Percentiles rank a stretch among this genome's conserved stretches.
Conservation (phyloP, 2,113 vertebrate genomes). For the Marmota flaviventris region DNA sequence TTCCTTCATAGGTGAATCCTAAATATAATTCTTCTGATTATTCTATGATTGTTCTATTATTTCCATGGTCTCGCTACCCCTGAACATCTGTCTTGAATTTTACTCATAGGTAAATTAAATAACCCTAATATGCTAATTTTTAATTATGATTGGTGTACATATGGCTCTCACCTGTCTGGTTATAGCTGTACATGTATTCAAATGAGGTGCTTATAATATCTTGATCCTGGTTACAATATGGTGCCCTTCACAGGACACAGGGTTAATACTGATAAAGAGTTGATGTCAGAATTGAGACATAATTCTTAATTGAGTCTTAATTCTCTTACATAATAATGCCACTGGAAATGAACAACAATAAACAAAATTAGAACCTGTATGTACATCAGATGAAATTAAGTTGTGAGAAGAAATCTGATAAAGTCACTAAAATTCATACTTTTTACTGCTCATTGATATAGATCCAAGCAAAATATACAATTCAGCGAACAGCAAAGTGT, state of each 20-base stretch:
- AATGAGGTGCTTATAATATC: background rate
- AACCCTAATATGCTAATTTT: background rate
- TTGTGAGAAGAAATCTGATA: background rate
- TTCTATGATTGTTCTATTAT: background rate
- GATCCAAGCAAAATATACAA: background rate
- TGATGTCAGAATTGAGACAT: background rate
- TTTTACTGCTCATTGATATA: background rate
- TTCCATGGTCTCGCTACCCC: background rate
- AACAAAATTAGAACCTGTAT: background rate
- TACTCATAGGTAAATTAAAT: background rate
- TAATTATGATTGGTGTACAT: background rate
- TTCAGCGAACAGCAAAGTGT: background rate
- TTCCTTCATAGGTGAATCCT: background rate
- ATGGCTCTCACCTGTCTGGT: background rate
- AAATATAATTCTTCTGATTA: background rate
- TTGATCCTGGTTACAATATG: background rate
- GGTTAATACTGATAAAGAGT: background rate
- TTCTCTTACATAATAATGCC: background rate
- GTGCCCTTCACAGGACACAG: background rate
- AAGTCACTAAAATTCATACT: background rate
- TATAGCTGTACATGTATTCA: background rate
- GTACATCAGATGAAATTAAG: background rate
- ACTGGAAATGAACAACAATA: background rate
- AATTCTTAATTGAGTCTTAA: background rate
- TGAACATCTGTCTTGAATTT: conserved; percentile 1